A percentile compares a stretch with the other conserved stretches of the same genome.
Conservation (phyloP, 2,113 vertebrate species). For the Leiothrix lutea region DNA sequence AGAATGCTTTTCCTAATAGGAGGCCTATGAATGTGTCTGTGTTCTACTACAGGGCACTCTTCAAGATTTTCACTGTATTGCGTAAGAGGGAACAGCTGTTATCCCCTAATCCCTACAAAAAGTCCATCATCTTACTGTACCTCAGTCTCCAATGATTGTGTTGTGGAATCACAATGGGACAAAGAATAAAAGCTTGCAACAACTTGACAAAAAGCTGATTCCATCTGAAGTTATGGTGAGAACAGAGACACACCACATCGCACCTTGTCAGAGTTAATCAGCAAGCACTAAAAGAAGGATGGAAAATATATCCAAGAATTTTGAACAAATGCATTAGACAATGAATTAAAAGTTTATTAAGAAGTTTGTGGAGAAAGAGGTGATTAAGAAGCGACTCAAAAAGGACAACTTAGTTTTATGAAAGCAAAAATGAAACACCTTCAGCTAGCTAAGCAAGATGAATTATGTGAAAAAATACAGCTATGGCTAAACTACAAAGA, state of each 20-base stretch:
- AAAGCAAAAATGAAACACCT: not conserved
- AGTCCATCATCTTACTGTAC: not conserved
- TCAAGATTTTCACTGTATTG: not conserved
- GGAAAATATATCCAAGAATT: not conserved
- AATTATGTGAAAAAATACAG: not conserved
- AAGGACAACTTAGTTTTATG: not conserved
- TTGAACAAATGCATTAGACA: not conserved
- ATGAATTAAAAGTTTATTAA: not conserved
- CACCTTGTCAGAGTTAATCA: not conserved
- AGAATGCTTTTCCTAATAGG: not conserved
- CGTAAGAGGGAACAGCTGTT: not conserved
- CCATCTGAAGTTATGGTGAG: not conserved
- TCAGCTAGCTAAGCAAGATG: not conserved
- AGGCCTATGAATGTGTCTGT: rapidly evolving
- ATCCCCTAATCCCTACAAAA: not conserved
- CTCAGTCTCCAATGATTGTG: not conserved
- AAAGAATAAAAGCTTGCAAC: not conserved
- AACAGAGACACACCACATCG: not conserved
- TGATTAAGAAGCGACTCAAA: not conserved
- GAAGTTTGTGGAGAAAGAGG: not conserved
- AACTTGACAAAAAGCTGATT: not conserved
- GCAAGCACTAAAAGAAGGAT: not conserved
- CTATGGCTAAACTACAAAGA: not conserved
- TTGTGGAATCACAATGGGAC: not conserved
- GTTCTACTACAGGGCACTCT: not conserved